phyloP scores from a whole-genome alignment of 2,797 vertebrate species.

The Poeciliopsis paucimaculata region DNA sequence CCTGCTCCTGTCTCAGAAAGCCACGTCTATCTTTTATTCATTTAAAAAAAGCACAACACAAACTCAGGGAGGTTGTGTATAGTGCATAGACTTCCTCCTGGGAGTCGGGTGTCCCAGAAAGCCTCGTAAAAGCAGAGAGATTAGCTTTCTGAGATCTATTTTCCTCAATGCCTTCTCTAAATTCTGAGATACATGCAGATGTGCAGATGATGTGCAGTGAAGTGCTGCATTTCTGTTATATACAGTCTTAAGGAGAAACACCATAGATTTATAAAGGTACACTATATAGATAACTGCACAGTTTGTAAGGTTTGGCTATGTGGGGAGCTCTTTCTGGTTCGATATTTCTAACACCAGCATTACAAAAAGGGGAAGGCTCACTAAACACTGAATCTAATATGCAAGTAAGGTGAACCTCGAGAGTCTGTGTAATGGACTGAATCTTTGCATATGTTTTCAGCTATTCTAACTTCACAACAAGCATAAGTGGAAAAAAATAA shows the following conservation, averaged over 20 bases:
- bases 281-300: background rate
- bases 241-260: slow-evolving; percentile 19
- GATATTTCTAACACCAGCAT: background rate
- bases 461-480: slow-evolving; percentile 28
- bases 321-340: background rate
- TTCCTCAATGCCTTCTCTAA: background rate
- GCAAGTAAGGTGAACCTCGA: background rate
- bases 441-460: slow-evolving; percentile 24
- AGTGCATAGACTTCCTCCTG: slow-evolving; percentile 58
- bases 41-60: slow-evolving; percentile 47
- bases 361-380: background rate
- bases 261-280: slow-evolving; percentile 15
- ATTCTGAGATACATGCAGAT: slow-evolving; percentile 39
- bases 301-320: slow-evolving; percentile 7
- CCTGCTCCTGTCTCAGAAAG: slow-evolving; percentile 49
- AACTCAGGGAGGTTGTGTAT: slow-evolving; percentile 66
- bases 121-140: slow-evolving; percentile 54
- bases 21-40: slow-evolving; percentile 40
- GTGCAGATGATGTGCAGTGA: slow-evolving; percentile 32
- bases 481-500: slow-evolving; percentile 16
- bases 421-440: background rate
- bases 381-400: slow-evolving; percentile 2
- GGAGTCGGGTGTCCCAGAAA: slow-evolving; percentile 69
- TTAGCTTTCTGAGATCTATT: slow-evolving; percentile 49
- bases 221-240: slow-evolving; percentile 19